Evolutionary conservation across 2,888 invertebrate species (phyloP), one percentile per base, ranked within the genome.

Genomic region (Phalera bucephala): DNA sequence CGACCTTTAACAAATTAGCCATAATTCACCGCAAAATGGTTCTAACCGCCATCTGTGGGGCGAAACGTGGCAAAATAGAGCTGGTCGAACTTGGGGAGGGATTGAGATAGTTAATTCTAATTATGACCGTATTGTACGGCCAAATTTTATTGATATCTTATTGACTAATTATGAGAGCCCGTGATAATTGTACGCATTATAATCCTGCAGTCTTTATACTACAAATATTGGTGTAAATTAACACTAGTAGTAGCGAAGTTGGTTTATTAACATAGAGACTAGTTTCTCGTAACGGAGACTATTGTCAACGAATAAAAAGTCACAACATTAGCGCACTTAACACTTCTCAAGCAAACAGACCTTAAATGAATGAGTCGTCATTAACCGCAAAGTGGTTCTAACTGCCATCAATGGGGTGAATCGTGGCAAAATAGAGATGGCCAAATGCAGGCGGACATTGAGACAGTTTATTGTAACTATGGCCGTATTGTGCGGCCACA

Each of bases 391-490:
- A 57, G 50, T 39, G 52, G 51, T 45, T 64, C 65, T 78, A 72
- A 69, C 52, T 53, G 78, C 52, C 61, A 52, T 81, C 79, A 74
- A 77, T 76, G 41, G 56, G 49, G 49, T 43, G 59, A 51, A 54
- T 54, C 44, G 59, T 61, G 31, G 55, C 63, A 66, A 72, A 79
- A 78, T 74, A 69, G 64, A 70, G 68, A 71, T 63, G 65, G 68
- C 66, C 66, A 75, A 79, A 79, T 80, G 87, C 86, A 80, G 85
- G 85, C 61, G 81, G 74, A 41, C 76, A 76, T 79, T 69, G 84
- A 84, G 80, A 87, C n/a, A n/a, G n/a, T n/a, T 88, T 86, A 88
- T 89, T 85, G 81, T 87, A 89, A 89, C 88, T 86, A 87, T 74
- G 64, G n/a, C 64, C 63, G 78, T 80, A 87, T 88, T 89, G 88